phyloP scores from a whole-genome alignment of 2,888 invertebrate genomes.

The Hypomecis atomaria region DNA sequence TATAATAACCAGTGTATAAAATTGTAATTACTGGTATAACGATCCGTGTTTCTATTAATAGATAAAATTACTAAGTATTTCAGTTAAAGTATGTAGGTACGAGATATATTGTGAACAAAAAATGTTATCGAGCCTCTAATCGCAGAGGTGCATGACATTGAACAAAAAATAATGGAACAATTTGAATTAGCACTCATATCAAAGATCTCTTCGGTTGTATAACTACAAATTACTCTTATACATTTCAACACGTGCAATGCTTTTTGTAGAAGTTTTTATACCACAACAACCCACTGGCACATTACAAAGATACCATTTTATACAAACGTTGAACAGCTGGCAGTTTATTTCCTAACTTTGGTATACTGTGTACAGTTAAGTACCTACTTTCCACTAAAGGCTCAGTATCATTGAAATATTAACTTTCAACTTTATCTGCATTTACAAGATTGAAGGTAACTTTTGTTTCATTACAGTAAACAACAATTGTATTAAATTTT shows the following conservation, averaged over 20 bases:
- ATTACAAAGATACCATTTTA: slow-evolving; percentile 50
- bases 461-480: slow-evolving; percentile 72
- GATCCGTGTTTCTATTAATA: slow-evolving; percentile 9
- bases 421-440: slow-evolving; percentile 53
- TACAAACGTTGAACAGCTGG: slow-evolving; percentile 63
- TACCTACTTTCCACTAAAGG: slow-evolving; percentile 66
- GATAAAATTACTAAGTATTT: slow-evolving; percentile 1
- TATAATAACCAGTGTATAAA: not conserved
- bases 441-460: slow-evolving; percentile 78
- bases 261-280: slow-evolving; percentile 19
- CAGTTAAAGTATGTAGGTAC: not conserved
- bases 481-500: slow-evolving; percentile 63
- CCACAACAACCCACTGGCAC: slow-evolving; percentile 44
- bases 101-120: slow-evolving; percentile 15
- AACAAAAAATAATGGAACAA: slow-evolving; percentile 22
- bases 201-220: slow-evolving; percentile 21
- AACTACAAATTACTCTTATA: slow-evolving; percentile 14
- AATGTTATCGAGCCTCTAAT: slow-evolving; percentile 9
- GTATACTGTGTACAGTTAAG: slow-evolving; percentile 80
- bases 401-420: slow-evolving; percentile 54
- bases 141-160: slow-evolving; percentile 22
- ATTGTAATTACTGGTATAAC: not conserved
- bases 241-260: slow-evolving; percentile 6
- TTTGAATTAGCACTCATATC: slow-evolving; percentile 19
- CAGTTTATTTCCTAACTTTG: slow-evolving; percentile 83